These are phyloP conservation scores for Grammomys surdaster DNA, from an alignment of 2,113 vertebrate genomes.

Conservation along the genomic window DNA sequence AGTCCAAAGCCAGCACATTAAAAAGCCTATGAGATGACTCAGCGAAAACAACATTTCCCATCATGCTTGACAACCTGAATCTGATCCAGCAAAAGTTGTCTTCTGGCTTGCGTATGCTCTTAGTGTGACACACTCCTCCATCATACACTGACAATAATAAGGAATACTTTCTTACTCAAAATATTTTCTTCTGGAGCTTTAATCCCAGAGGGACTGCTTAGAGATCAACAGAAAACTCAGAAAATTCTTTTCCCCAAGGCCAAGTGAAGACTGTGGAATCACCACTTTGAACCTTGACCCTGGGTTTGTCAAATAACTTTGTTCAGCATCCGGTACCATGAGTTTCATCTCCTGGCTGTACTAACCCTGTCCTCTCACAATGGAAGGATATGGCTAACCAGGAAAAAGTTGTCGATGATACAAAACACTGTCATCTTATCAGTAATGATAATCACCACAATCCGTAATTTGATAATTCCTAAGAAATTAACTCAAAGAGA, in stretches of 20 bases:
- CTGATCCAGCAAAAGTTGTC: too few species aligned
- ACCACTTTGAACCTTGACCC: not conserved
- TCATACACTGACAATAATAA: not conserved
- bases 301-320: not conserved
- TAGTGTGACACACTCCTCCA: not conserved
- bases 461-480: conserved; percentile 41
- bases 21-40: not conserved
- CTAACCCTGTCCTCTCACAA: not conserved
- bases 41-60: too few species aligned
- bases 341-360: conserved; percentile 25
- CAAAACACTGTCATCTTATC: not conserved
- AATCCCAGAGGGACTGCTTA: not conserved
- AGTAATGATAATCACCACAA: not conserved
- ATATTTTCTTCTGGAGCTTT: conserved; percentile 30
- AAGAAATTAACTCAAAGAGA: conserved; percentile 47
- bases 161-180: not conserved
- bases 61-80: not conserved
- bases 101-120: not conserved
- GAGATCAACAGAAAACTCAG: not conserved
- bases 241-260: not conserved
- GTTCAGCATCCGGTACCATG: too few species aligned
- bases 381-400: not conserved
- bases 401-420: not conserved
- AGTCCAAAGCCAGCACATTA: not conserved
- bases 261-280: conserved; percentile 22